A percentile compares a stretch with the other conserved stretches of the same genome.
phyloP scores from a whole-genome alignment of 30 jellyfish, hydroid and myxozoan species.

The Aurelia sp. region DNA sequence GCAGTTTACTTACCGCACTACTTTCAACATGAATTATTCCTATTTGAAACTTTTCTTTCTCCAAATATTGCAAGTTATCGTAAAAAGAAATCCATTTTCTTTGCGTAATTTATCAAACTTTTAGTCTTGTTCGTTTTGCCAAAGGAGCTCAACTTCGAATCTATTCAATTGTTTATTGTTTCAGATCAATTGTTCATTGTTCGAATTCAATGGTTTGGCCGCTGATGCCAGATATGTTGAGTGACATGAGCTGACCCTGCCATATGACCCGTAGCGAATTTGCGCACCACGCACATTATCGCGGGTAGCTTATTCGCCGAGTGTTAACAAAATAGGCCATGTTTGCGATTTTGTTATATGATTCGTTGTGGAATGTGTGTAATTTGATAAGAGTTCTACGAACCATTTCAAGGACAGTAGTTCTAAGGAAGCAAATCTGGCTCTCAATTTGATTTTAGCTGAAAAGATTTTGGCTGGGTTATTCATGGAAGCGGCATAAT shows the following conservation, averaged over 20 bases:
- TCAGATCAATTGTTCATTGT: constrained; percentile 50
- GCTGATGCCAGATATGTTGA: constrained; percentile 41
- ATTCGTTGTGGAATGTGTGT: no score
- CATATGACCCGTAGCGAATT: constrained; percentile 74
- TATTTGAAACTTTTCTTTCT: not conserved
- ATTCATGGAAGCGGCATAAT: no score
- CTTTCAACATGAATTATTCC: no score
- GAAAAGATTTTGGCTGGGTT: no score
- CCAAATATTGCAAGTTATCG: not conserved
- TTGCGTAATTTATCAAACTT: constrained; percentile 1
- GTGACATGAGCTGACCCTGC: constrained; percentile 62
- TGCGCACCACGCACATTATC: constrained; percentile 9
- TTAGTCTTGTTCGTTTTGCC: not conserved
- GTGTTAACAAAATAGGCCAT: not conserved
- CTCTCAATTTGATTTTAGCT: no score
- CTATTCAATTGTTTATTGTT: constrained; percentile 53
- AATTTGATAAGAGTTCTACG: no score
- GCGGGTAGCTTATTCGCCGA: not conserved
- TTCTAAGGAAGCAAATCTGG: no score
- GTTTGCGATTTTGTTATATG: no score
- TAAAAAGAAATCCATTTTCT: constrained; percentile 21
- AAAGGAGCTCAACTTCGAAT: constrained; percentile 19
- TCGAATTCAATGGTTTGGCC: constrained; percentile 58
- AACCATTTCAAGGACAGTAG: no score
- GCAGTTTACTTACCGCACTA: no score